These are phyloP conservation scores for Leptarthrus brevirostris DNA, from an alignment of 2,888 invertebrate genomes.

Conservation along the genomic window DNA sequence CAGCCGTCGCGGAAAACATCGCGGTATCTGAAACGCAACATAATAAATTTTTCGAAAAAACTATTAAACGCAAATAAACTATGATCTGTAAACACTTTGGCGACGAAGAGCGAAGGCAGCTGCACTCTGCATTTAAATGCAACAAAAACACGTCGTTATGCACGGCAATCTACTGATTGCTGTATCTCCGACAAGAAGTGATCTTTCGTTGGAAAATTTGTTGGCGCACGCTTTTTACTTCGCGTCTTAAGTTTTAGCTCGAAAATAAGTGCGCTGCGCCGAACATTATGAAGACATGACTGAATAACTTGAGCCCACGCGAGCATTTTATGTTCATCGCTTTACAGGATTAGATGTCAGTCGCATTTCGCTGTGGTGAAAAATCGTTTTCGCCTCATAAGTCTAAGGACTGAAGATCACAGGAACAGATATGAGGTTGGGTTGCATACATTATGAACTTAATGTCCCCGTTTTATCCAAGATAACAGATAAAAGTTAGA, in stretches of 20 bases:
- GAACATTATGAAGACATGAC: conserved; percentile 38
- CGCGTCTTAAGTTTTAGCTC: not conserved
- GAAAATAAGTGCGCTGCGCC: conserved; percentile 13
- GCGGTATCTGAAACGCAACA: conserved; percentile 19
- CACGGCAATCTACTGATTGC: conserved; percentile 30
- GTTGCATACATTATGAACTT: no score
- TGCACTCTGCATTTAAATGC: not conserved
- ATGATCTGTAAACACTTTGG: conserved; percentile 35
- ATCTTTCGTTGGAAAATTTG: conserved; percentile 36
- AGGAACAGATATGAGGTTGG: no score
- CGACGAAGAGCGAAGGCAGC: not conserved
- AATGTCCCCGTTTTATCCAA: no score
- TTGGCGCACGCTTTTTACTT: conserved; percentile 29
- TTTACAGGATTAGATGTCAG: conserved; percentile 31
- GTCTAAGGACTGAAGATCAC: no score
- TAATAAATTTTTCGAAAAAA: conserved; percentile 35
- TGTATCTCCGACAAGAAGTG: conserved; percentile 12
- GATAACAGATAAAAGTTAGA: no score
- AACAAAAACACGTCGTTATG: conserved; percentile 24
- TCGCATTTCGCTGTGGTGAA: no score
- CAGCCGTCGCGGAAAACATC: no score
- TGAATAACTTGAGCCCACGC: conserved; percentile 38
- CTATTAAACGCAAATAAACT: conserved; percentile 38
- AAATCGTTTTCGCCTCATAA: no score
- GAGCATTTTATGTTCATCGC: conserved; percentile 25